Evolutionary conservation across 2,888 invertebrate genomes (phyloP).

Genomic region (Eulithis testata): DNA sequence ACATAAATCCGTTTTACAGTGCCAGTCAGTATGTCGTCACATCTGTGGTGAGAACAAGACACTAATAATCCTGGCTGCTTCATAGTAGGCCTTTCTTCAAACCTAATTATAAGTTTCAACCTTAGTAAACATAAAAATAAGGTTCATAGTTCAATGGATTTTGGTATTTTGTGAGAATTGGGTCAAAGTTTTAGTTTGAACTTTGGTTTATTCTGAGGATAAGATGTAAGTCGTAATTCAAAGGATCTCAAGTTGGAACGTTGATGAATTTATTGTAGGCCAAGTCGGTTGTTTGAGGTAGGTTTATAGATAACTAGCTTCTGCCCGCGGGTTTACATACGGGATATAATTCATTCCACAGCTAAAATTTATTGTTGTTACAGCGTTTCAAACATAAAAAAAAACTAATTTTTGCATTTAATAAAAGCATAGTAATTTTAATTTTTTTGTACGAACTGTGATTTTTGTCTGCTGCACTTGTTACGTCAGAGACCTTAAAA

Average conservation of each 20-base stretch:
- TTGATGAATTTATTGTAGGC: conserved; percentile 36
- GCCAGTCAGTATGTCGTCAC: conserved; percentile 2
- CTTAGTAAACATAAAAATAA: background rate
- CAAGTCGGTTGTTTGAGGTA: conserved; percentile 20
- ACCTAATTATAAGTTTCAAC: background rate
- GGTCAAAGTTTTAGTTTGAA: conserved; percentile 40
- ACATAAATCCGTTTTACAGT: background rate
- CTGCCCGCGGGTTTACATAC: too few relatives aligned
- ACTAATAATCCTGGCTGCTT: background rate
- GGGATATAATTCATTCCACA: too few relatives aligned
- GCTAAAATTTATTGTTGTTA: too few relatives aligned
- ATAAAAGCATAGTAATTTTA: too few relatives aligned
- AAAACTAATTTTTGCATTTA: too few relatives aligned
- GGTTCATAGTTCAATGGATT: conserved; percentile 8
- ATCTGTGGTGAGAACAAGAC: conserved; percentile 6
- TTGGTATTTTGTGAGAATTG: conserved; percentile 21
- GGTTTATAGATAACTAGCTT: background rate
- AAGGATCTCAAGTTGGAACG: conserved; percentile 34
- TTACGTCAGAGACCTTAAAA: too few relatives aligned
- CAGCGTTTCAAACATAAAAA: too few relatives aligned
- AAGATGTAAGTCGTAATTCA: conserved; percentile 36
- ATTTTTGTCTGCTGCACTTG: too few relatives aligned
- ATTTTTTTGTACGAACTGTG: too few relatives aligned
- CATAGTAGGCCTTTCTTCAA: conserved; percentile 3
- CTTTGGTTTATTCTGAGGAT: conserved; percentile 34